These are phyloP conservation scores for Siderastrea siderea DNA, from an alignment of 92 coral and sea anemone species.

Conservation along the genomic window DNA sequence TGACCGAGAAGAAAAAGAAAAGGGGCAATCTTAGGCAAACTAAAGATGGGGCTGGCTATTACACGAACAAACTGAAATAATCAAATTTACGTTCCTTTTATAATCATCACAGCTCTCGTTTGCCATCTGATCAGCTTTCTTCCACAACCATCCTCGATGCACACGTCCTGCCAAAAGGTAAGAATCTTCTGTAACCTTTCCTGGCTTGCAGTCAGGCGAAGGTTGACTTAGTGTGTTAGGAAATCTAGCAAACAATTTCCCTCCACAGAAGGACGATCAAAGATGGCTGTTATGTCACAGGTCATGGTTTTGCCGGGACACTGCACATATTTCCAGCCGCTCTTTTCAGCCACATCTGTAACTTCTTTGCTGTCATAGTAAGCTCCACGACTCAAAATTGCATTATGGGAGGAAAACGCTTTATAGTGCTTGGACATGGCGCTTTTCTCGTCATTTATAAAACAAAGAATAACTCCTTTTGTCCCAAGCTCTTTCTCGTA, in stretches of 20 bases:
- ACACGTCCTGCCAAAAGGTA: neutral
- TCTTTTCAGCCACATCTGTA: constrained; percentile 11
- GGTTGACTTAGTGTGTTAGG: neutral
- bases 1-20: too few relatives aligned
- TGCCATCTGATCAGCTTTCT: neutral
- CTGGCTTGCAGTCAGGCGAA: neutral
- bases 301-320: neutral
- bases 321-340: constrained; percentile 17
- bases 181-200: neutral
- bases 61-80: too few relatives aligned
- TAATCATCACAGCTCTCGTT: too few relatives aligned
- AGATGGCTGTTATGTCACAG: constrained; percentile 14
- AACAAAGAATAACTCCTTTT: neutral
- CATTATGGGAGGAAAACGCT: neutral
- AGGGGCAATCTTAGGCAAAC: too few relatives aligned
- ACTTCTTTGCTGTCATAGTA: constrained; percentile 1
- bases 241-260: constrained; percentile 15
- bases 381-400: neutral
- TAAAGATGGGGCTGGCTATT: too few relatives aligned
- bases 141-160: neutral
- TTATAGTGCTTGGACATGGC: neutral
- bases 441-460: neutral
- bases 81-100: too few relatives aligned
- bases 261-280: neutral
- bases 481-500: constrained; percentile 28